These are phyloP conservation scores for Drosophila paracracens DNA, from an alignment of 2,888 invertebrate species.

Conservation along the genomic window DNA sequence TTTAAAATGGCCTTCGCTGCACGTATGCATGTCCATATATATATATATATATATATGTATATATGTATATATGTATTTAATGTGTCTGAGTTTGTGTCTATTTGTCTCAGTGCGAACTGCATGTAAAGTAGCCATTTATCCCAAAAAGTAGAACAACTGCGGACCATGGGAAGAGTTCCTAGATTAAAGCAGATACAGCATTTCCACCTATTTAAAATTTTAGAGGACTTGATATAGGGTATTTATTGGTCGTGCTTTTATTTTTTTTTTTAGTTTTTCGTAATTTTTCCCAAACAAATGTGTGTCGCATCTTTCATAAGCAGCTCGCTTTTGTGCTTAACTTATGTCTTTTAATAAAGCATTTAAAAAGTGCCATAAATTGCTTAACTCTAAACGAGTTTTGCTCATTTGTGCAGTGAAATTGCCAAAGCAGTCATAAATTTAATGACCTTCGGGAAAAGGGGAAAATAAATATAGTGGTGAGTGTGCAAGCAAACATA, in stretches of 20 bases:
- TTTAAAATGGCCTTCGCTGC: slow-evolving; percentile 59
- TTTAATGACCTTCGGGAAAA: slow-evolving; percentile 17
- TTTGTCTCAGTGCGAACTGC: slow-evolving; percentile 42
- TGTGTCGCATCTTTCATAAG: slow-evolving; percentile 53
- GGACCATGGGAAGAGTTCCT: background rate
- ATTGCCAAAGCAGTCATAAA: slow-evolving; percentile 47
- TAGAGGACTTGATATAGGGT: background rate
- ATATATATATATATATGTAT: background rate
- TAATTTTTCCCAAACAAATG: slow-evolving; percentile 8
- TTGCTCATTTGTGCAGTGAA: slow-evolving; percentile 60
- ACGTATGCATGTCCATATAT: background rate
- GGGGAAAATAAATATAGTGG: background rate
- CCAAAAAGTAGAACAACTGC: slow-evolving; percentile 6
- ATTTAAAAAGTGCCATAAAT: slow-evolving; percentile 75
- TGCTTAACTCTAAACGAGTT: slow-evolving; percentile 66
- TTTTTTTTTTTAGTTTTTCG: background rate
- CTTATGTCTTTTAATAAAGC: slow-evolving; percentile 74
- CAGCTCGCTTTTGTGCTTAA: slow-evolving; percentile 52
- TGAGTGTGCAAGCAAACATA: background rate
- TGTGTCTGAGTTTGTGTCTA: slow-evolving; percentile 6
- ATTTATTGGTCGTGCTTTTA: background rate
- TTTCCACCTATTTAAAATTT: background rate
- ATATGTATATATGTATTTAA: background rate
- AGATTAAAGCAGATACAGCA: background rate
- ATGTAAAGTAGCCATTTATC: slow-evolving; percentile 41